A percentile compares a stretch with the other conserved stretches of the same genome.
These are phyloP conservation scores for Ametastegia equiseti DNA, from an alignment of 2,888 invertebrate genomes.

Conservation along the genomic window DNA sequence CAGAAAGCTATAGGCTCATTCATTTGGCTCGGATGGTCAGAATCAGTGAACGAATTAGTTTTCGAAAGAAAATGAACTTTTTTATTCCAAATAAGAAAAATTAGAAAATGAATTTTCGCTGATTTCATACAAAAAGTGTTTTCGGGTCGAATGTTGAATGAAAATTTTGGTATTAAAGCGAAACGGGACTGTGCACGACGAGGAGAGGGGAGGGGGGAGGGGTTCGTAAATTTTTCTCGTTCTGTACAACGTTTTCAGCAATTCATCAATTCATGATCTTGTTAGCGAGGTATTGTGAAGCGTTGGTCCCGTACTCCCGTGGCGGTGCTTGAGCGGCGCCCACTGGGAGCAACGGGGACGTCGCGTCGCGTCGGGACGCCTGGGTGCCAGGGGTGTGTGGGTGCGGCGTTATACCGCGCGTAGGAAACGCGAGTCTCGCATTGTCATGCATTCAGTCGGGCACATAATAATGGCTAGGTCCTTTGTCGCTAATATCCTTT, in stretches of 20 bases:
- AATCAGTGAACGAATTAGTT: too few relatives aligned
- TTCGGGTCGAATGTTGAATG: neutral
- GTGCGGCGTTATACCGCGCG: constrained; percentile 5
- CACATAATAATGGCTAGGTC: constrained; percentile 65
- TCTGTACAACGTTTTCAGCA: constrained; percentile 48
- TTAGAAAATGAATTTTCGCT: neutral
- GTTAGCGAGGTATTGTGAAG: constrained; percentile 67
- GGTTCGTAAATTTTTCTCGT: constrained; percentile 8
- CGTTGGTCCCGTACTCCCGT: constrained; percentile 59
- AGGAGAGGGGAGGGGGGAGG: neutral
- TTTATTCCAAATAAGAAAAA: neutral
- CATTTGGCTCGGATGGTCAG: too few relatives aligned
- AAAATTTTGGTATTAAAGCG: neutral
- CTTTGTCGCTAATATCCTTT: constrained; percentile 64
- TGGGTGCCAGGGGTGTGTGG: constrained; percentile 37
- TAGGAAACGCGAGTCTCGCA: constrained; percentile 57
- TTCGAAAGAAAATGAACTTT: too few relatives aligned
- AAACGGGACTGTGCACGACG: neutral
- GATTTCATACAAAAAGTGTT: neutral
- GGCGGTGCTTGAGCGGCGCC: constrained; percentile 62
- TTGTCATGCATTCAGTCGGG: constrained; percentile 65
- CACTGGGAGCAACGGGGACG: constrained; percentile 59
- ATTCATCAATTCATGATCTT: constrained; percentile 71
- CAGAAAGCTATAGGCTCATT: too few relatives aligned
- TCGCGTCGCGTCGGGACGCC: constrained; percentile 53